Evolutionary conservation across 2,113 vertebrate genomes (phyloP).

Genomic region (Pseudorhombus dupliciocellatus): DNA sequence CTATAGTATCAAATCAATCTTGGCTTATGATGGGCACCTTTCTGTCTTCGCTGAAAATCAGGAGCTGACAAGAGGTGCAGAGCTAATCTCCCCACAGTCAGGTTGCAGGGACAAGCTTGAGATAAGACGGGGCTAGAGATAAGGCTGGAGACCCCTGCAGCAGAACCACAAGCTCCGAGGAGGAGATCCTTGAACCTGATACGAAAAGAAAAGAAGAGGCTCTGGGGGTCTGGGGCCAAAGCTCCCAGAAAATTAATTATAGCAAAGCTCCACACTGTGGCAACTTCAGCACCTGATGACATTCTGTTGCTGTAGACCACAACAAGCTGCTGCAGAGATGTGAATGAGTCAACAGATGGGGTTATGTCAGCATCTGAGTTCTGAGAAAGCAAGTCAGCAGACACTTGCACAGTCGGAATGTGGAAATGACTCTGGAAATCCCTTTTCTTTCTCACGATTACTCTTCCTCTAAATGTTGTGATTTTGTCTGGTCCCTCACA

Average conservation of each 20-base stretch:
- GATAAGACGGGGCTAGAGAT: constrained; percentile 73
- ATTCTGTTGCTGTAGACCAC: constrained; percentile 20
- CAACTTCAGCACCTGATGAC: constrained; percentile 42
- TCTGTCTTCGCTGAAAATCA: constrained; percentile 60
- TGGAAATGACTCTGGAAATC: background rate
- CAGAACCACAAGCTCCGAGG: constrained; percentile 46
- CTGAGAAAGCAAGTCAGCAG: background rate
- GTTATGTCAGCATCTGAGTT: constrained; percentile 17
- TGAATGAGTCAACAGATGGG: constrained; percentile 25
- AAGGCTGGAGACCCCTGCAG: constrained; percentile 69
- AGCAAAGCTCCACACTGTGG: background rate
- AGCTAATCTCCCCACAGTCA: constrained; percentile 75
- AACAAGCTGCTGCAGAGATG: constrained; percentile 16
- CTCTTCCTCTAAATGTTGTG: background rate
- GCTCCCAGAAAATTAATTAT: constrained; percentile 70
- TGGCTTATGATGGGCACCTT: constrained; percentile 47
- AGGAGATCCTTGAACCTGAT: constrained; percentile 62
- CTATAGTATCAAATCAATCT: constrained; percentile 48
- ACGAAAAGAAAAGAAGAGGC: constrained; percentile 61
- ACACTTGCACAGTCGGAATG: constrained; percentile 11
- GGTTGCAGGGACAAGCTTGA: constrained; percentile 69
- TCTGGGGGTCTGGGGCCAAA: constrained; percentile 44
- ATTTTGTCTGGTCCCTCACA: background rate
- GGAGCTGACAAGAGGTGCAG: constrained; percentile 57
- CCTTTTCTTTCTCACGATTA: background rate